phyloP scores from a whole-genome alignment of 2,113 vertebrate species.

The Progne subis region DNA sequence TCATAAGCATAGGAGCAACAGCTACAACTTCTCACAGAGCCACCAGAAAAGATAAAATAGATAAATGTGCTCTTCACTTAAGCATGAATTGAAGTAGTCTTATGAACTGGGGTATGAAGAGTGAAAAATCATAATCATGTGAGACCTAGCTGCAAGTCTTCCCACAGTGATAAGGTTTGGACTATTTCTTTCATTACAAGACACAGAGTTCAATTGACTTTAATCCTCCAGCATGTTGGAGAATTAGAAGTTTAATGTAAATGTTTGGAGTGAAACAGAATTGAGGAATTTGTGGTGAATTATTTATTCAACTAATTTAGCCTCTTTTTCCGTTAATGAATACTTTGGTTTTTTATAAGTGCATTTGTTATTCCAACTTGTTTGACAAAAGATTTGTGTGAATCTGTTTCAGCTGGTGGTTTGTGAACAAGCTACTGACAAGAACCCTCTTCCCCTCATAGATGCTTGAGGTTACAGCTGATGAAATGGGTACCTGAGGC shows the following conservation, averaged over 20 bases:
- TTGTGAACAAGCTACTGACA: not conserved
- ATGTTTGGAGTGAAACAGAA: constrained; percentile 28
- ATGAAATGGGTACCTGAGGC: not conserved
- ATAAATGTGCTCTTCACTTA: not conserved
- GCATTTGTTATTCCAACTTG: constrained; percentile 30
- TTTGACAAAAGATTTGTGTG: not conserved
- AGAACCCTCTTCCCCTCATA: not conserved
- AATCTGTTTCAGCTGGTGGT: not conserved
- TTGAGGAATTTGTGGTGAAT: constrained; percentile 36
- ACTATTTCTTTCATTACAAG: not conserved
- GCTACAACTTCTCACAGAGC: not conserved
- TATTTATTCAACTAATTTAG: constrained; percentile 54
- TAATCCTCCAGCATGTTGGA: not conserved
- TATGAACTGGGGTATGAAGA: not conserved
- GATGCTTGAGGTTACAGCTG: not conserved
- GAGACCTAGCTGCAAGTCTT: not conserved
- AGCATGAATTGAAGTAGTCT: not conserved
- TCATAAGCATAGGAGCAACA: not conserved
- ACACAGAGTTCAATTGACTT: not conserved
- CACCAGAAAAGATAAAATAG: not conserved
- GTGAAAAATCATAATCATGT: not conserved
- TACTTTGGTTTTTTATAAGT: not conserved
- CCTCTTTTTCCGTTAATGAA: constrained; percentile 10
- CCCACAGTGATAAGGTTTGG: not conserved
- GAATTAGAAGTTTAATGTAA: constrained; percentile 27